These are phyloP conservation scores for Eremobia ochroleuca DNA, from an alignment of 2,888 invertebrate genomes.

Conservation along the genomic window DNA sequence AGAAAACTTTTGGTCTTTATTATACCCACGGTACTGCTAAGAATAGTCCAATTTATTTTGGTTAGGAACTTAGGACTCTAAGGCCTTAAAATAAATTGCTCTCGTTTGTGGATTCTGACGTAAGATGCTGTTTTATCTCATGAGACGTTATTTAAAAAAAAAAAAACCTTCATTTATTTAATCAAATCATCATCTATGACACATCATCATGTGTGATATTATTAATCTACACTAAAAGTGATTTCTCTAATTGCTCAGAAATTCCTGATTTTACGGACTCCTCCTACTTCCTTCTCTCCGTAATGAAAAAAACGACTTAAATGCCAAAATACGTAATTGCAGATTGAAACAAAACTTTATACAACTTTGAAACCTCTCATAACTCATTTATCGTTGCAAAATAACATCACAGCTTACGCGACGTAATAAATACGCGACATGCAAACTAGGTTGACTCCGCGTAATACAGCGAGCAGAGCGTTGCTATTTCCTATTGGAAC, in stretches of 20 bases:
- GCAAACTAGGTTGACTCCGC: conserved; percentile 63
- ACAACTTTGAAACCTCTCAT: neutral
- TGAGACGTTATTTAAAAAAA: neutral
- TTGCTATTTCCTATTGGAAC: conserved; percentile 73
- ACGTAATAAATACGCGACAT: conserved; percentile 53
- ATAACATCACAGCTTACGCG: conserved; percentile 30
- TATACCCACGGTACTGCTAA: conserved; percentile 22
- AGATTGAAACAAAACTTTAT: neutral
- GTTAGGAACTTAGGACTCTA: conserved; percentile 20
- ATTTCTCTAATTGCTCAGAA: neutral
- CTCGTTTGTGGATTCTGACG: neutral
- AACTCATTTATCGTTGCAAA: conserved; percentile 28
- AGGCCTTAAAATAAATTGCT: conserved; percentile 19
- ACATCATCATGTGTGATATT: conserved; percentile 4
- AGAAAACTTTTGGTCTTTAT: conserved; percentile 39
- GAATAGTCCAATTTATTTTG: conserved; percentile 47
- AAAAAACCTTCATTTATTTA: neutral
- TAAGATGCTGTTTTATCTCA: neutral
- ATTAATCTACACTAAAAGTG: neutral
- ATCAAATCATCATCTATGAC: too few species aligned
- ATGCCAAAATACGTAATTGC: neutral
- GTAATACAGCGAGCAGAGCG: conserved; percentile 55
- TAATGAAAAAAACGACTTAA: neutral
- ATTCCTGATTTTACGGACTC: neutral
- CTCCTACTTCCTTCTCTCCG: too few species aligned